Evolutionary conservation across 2,888 invertebrate genomes (phyloP).

Genomic region (Erannis defoliaria): DNA sequence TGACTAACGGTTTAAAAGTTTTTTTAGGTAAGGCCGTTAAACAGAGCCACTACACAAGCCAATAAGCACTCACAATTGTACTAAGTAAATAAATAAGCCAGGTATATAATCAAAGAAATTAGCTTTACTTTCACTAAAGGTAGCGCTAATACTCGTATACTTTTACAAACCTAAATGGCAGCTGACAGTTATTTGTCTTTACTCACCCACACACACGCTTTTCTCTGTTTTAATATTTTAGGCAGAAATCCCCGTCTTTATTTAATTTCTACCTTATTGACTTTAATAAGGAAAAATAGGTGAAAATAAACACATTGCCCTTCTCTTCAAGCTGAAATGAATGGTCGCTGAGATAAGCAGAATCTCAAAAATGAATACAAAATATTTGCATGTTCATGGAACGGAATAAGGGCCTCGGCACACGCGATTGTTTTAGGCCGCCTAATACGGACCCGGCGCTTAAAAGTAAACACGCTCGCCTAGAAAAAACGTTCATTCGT

Average conservation of each 20-base stretch:
- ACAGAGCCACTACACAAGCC: no score
- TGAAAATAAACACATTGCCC: slow-evolving; percentile 12
- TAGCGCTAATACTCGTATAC: not conserved
- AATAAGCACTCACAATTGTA: no score
- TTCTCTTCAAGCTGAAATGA: slow-evolving; percentile 6
- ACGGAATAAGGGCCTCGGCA: slow-evolving; percentile 1
- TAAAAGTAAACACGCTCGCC: no score
- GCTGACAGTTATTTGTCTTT: not conserved
- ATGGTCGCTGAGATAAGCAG: slow-evolving; percentile 14
- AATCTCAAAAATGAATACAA: slow-evolving; percentile 26
- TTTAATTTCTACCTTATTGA: slow-evolving; percentile 5
- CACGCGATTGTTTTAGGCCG: not conserved
- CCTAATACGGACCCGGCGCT: no score
- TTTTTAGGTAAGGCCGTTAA: no score
- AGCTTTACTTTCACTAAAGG: no score
- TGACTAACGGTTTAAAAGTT: no score
- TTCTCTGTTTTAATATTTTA: not conserved
- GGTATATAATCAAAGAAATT: no score
- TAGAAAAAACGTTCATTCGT: no score
- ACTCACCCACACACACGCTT: not conserved
- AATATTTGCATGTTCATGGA: slow-evolving; percentile 14
- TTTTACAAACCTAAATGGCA: not conserved
- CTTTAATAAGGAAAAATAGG: slow-evolving; percentile 16
- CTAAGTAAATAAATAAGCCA: no score
- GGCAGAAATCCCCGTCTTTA: not conserved